A percentile compares a stretch with the other conserved stretches of the same genome.
Conservation (phyloP, 1,140 invertebrate species). For the Ooceraea biroi region DNA sequence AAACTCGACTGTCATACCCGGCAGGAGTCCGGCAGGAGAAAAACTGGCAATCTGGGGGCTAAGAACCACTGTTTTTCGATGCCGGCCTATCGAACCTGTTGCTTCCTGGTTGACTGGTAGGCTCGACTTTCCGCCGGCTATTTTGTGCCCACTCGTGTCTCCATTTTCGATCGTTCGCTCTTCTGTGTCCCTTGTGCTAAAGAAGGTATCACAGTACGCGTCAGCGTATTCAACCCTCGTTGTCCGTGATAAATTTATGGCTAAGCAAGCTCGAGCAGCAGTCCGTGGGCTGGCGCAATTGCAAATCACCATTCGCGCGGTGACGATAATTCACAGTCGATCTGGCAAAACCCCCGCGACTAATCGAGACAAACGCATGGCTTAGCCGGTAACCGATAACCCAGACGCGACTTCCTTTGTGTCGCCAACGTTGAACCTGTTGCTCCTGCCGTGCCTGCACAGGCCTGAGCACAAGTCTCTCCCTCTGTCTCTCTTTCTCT, state of each 20-base stretch:
- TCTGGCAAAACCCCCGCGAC: constrained; percentile 62
- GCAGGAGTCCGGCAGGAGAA: not conserved
- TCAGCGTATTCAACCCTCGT: constrained; percentile 4
- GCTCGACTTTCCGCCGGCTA: constrained; percentile 27
- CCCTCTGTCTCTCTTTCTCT: constrained; percentile 24
- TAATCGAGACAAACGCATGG: constrained; percentile 68
- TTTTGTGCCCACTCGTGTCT: constrained; percentile 14
- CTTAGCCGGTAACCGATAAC: constrained; percentile 59
- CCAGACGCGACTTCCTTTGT: constrained; percentile 63
- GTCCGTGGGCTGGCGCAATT: not conserved
- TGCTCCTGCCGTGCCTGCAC: constrained; percentile 58
- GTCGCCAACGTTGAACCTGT: constrained; percentile 67
- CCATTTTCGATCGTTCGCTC: not conserved
- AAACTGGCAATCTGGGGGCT: not conserved
- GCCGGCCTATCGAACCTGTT: constrained; percentile 63
- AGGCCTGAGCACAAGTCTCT: constrained; percentile 7
- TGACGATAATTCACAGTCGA: constrained; percentile 62
- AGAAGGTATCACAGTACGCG: not conserved
- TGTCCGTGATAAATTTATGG: constrained; percentile 31
- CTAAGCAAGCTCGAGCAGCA: constrained; percentile 31
- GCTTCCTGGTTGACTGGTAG: constrained; percentile 48
- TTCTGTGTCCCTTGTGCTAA: not conserved
- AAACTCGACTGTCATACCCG: not conserved
- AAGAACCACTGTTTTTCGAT: constrained; percentile 54
- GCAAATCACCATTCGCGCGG: constrained; percentile 38